Evolutionary conservation across 2,797 vertebrate species (phyloP).

Genomic region (Nannoperca obscura): DNA sequence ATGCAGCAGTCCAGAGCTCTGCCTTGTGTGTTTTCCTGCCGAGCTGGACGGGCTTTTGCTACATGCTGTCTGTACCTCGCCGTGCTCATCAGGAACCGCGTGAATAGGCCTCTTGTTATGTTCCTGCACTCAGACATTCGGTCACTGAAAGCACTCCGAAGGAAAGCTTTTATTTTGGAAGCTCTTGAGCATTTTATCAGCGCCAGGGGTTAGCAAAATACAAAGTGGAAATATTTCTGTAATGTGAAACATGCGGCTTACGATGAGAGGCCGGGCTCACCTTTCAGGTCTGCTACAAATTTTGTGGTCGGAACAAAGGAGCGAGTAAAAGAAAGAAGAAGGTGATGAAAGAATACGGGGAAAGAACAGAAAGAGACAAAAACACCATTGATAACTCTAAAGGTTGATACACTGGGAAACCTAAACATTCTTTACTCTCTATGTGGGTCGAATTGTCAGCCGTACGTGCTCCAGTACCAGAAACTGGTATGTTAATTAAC

Average conservation of each 20-base stretch:
- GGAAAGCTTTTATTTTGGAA: constrained; percentile 62
- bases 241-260: constrained; percentile 83
- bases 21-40: constrained; percentile 55
- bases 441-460: constrained; percentile 69
- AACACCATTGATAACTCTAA: constrained; percentile 70
- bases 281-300: constrained; percentile 71
- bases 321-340: constrained; percentile 58
- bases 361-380: constrained; percentile 67
- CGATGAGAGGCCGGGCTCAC: constrained; percentile 64
- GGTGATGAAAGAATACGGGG: constrained; percentile 67
- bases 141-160: constrained; percentile 67
- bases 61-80: constrained; percentile 43
- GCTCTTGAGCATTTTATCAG: constrained; percentile 78
- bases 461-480: constrained; percentile 61
- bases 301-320: constrained; percentile 70
- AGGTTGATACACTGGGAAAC: constrained; percentile 66
- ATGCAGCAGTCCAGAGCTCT: constrained; percentile 33
- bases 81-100: constrained; percentile 63
- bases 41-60: constrained; percentile 35
- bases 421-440: constrained; percentile 64
- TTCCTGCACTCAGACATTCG: constrained; percentile 73
- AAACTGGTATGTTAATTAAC: constrained; percentile 81
- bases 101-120: constrained; percentile 82
- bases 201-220: constrained; percentile 76
- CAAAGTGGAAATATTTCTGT: constrained; percentile 84